phyloP scores from a whole-genome alignment of 1,140 invertebrate genomes.

The Lysiphlebus fabarum region DNA sequence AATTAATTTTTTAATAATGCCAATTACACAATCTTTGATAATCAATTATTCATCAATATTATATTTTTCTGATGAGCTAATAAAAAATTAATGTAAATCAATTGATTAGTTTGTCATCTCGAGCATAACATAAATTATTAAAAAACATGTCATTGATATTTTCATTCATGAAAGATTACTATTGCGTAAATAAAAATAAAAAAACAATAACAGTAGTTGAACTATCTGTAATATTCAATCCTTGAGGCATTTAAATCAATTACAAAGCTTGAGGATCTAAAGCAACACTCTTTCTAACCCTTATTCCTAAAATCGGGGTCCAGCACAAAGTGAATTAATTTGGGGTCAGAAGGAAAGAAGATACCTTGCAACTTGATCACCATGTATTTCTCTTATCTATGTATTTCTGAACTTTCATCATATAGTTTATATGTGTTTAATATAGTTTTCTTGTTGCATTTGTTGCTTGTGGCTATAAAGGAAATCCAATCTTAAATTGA shows the following conservation, averaged over 20 bases:
- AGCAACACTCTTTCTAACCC: conserved; percentile 30
- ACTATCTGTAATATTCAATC: conserved; percentile 31
- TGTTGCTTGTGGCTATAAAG: conserved; percentile 3
- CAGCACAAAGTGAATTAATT: conserved; percentile 49
- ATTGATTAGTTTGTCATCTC: no score
- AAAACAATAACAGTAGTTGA: conserved; percentile 19
- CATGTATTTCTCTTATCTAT: neutral
- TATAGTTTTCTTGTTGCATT: neutral
- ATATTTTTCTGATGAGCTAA: no score
- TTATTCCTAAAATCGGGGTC: conserved; percentile 38
- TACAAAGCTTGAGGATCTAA: conserved; percentile 41
- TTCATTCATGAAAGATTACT: no score
- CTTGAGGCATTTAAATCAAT: conserved; percentile 50
- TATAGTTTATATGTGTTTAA: neutral
- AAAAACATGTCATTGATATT: no score
- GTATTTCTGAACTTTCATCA: neutral
- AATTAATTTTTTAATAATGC: no score
- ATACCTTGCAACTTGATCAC: no score
- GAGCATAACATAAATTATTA: no score
- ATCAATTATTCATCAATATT: no score
- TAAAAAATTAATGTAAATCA: no score
- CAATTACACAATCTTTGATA: no score
- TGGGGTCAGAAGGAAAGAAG: conserved; percentile 33
- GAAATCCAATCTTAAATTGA: conserved; percentile 27
- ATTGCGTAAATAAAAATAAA: neutral